Base-by-base conservation (phyloP, 1,140 invertebrate genomes). In the Coboldia fuscipes region DNA sequence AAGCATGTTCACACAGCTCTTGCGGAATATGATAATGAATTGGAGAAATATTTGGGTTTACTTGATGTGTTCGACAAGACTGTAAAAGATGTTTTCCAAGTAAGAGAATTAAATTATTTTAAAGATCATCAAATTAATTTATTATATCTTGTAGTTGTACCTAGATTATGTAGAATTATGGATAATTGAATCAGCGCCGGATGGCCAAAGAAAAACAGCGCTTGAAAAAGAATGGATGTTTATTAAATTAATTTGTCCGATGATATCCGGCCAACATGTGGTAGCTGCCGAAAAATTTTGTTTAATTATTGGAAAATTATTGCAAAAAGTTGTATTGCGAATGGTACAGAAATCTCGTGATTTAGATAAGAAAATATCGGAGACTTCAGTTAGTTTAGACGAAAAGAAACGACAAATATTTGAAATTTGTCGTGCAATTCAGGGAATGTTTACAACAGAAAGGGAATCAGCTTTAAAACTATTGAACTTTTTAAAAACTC, bases 141-240 rank as follows among this genome's bases (percentile, higher is more conserved):
- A 38, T 22, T 27, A 42, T 31, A 43, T 49, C 35, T 58, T 58
- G 37, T 46, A 66, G 57, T 61, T 78, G 16, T 83, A 83, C 45
- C 55, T 83, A 26, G 66, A 73, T 24, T 83, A 81, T 50, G 56
- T 83, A 22, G 64, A 75, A 40, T 67, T 70, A 39, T 75, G 76
- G 70, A 68, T 79, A 13, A 52, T 65, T 22, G 66, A 71, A 46
- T 60, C 76, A 3, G 68, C 75, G 39, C 67, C 73, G 32, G 65
- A 75, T 33, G 67, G 61, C 22, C 68, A 73, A 28, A 68, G 78
- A 41, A 82, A 80, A 45, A 77, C 70, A 45, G 62, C 76, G 8
- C 58, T 84, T n/a, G 75, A 82, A 49, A 72, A 78, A 41, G 79
- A 84, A 44, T 84, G 79, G 77, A 61, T 58, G 34, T 83, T 82